Base-by-base conservation (phyloP, 2,797 vertebrate genomes). In the Semaprochilodus insignis region DNA sequence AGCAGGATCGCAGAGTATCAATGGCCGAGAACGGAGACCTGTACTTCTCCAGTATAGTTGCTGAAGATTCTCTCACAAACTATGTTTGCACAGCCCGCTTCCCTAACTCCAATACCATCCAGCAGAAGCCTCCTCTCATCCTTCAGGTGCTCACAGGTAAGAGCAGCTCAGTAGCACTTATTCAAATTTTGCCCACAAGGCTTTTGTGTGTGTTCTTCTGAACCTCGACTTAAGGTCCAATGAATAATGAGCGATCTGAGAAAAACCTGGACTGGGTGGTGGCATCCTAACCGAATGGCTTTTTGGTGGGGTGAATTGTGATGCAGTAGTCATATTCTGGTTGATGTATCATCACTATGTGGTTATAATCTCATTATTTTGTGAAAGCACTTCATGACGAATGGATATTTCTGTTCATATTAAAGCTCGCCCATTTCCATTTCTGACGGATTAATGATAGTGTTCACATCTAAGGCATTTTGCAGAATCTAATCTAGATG, bases 121-220 rank as follows among this genome's bases (percentile, higher is more conserved):
- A 99, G 89, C 98, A 99, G 95, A 99, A 99, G 90, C 98, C 96
- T 86, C 97, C 98, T 0, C 96, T 96, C 86, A 97, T 96, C 34
- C 97, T 99, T 85, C 99, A 97, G 91, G 97, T 99, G 85, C 94
- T 97, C 36, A 98, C 97, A 91, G 98, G 98, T 99, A 93, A 97
- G 96, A 92, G 82, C 84, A 72, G 27, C 14, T 2, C 8, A 51
- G 21, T 4, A 27, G 6, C 17, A 27, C 55, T 48, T 14, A 25
- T 76, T 77, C 16, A 21, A 51, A 65, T 74, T 74, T 81, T 2
- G 14, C 31, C 27, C 70, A 52, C 19, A 5, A 31, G 16, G 27
- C 11, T 15, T 36, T 34, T 40, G 17, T 67, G 34, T 67, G 31
- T 5, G 1, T 19, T 34, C 17, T 40, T 7, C 31, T 25, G 8